Base-by-base conservation (phyloP, 2,797 vertebrate genomes). In the Molossus molossus region DNA sequence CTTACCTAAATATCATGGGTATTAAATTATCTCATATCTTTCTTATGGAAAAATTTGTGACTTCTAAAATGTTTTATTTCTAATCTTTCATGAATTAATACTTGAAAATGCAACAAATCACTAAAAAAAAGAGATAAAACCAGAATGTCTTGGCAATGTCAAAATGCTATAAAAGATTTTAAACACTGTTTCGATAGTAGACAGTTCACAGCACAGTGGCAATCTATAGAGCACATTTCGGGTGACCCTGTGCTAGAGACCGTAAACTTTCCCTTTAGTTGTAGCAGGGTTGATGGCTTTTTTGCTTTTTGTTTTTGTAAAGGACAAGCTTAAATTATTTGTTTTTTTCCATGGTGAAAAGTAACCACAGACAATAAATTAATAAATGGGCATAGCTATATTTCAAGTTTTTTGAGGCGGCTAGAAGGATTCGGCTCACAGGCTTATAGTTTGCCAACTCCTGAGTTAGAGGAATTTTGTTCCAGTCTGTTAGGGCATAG, bases 41-140 rank as follows among this genome's bases (percentile, higher is more conserved):
- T 60, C 37, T 72, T 29, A 58, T 5, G 48, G 48, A 55, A 53
- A 85, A 73, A 21, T 60, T 60, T 73, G 27, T 72, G 55, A 60
- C 40, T 73, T 60, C 8, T 48, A 60, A 45, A 87, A 10, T 45
- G 40, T 13, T 15, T 85, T 48, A 83, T 73, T 60, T 73, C 25
- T 48, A 73, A 87, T 87, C 57, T 5, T 86, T 86, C 84, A 73
- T 87, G 69, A 87, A 29, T 37, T 70, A 37, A 87, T 53, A 67
- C 62, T 84, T 1, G n/a, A 53, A 40, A 23, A 84, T 85, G 21
- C 27, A 87, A 29, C 29, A 72, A 73, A 23, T n/a, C 40, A 87
- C 37, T n/a, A 23, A 55, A 60, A 72, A 60, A 86, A 27, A 10
- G 25, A 45, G 40, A 45, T 60, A 25, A 60, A 20, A 17, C 45